Base-by-base conservation (phyloP, 92 coral and sea anemone species). In the Nematostella vectensis region DNA sequence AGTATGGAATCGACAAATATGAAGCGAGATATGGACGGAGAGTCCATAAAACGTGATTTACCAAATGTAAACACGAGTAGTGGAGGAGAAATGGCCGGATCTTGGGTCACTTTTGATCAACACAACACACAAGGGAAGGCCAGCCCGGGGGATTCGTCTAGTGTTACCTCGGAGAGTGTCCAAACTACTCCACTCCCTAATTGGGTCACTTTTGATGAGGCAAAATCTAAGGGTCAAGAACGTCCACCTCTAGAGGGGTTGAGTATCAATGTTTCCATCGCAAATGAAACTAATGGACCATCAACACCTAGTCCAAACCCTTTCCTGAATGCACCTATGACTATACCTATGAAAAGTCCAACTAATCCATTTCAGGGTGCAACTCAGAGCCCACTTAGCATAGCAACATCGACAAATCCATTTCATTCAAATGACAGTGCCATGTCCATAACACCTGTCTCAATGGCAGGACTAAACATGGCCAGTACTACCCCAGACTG, bases 291-390 rank as follows among this genome's bases (percentile, higher is more conserved):
- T 25, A 38, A 40, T 17, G 63, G 24, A n/a, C 63, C 83, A 31
- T 49, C 68, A 26, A 61, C 79, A 1, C 74, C 95, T 10, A 85
- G 88, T 48, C 95, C 95, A 1, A 85, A 85, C 53, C 95, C 95
- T 55, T 85, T 85, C 44, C 33, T 47, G 1, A 61, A 58, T 61
- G 70, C 72, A 44, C 82, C 82, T 10, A 63, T 63, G 62, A 68
- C 58, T 50, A 48, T 66, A 2, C 37, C 48, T 1, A 31, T 79
- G 3, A 55, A 51, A 16, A 75, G 47, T 18, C 50, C 65, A 28
- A 47, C 61, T 16, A 65, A 68, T 45, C 74, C 82, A 11, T 85
- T 81, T 22, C 75, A 76, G 31, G 73, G 69, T 22, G 52, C 71
- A 0, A n/a, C n/a, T n/a, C n/a, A n/a, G n/a, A 42, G 71, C 16